Evolutionary conservation across 2,797 vertebrate species (phyloP).

Genomic region (Parambassis ranga): DNA sequence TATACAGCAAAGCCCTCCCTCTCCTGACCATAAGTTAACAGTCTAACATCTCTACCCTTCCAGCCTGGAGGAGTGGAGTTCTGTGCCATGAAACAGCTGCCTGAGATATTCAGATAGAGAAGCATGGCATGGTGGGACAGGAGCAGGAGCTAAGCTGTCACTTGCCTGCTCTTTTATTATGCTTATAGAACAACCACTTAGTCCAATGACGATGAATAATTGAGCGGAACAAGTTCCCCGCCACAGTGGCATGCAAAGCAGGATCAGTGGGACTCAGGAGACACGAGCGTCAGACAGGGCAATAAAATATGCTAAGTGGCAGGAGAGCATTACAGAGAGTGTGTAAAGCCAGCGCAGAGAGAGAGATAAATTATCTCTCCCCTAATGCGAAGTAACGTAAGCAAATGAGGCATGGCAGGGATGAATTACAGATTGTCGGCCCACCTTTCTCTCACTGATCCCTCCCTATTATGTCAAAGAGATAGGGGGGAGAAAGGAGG

Average conservation of each 20-base stretch:
- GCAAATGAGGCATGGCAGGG: slow-evolving; percentile 85
- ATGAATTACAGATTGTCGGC: slow-evolving; percentile 84
- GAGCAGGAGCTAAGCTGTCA: slow-evolving; percentile 74
- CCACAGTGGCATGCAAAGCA: slow-evolving; percentile 77
- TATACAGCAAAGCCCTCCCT: slow-evolving; percentile 1
- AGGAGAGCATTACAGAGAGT: slow-evolving; percentile 76
- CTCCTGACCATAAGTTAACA: slow-evolving; percentile 5
- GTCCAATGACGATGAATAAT: slow-evolving; percentile 86
- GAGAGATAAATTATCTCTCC: slow-evolving; percentile 84
- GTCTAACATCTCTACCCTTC: background rate
- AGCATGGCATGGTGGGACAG: slow-evolving; percentile 43
- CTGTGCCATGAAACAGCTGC: slow-evolving; percentile 51
- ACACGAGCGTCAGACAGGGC: slow-evolving; percentile 74
- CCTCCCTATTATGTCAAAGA: slow-evolving; percentile 82
- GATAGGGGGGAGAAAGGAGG: slow-evolving; percentile 27
- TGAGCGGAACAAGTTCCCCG: slow-evolving; percentile 82
- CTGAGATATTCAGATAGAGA: slow-evolving; percentile 38
- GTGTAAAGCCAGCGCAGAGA: slow-evolving; percentile 66
- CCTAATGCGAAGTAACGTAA: slow-evolving; percentile 84
- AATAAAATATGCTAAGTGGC: slow-evolving; percentile 89
- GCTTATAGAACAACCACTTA: slow-evolving; percentile 83
- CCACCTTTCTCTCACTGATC: slow-evolving; percentile 77
- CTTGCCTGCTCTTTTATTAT: slow-evolving; percentile 75
- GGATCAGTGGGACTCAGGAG: slow-evolving; percentile 74
- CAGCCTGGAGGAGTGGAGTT: slow-evolving; percentile 18